phyloP scores from a whole-genome alignment of 2,797 vertebrate genomes.

The Tamandua tetradactyla region DNA sequence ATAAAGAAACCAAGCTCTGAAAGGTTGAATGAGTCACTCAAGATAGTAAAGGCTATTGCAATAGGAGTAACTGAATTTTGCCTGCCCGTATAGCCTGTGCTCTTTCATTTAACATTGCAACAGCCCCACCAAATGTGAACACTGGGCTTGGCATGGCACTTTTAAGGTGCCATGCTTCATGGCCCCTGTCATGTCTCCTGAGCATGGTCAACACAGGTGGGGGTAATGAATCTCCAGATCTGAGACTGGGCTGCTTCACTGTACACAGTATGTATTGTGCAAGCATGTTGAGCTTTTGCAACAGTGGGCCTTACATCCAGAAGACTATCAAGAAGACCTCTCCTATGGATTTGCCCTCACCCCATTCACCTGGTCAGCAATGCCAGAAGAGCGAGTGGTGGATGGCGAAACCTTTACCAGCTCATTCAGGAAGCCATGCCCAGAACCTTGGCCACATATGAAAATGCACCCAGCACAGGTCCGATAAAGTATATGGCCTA shows the following conservation, averaged over 20 bases:
- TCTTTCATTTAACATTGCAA: not conserved
- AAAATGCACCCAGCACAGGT: not conserved
- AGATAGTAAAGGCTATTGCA: not conserved
- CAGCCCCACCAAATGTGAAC: not conserved
- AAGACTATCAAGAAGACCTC: not conserved
- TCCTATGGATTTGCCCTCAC: not conserved
- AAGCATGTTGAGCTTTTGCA: not conserved
- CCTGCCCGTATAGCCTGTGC: not conserved
- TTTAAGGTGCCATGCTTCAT: not conserved
- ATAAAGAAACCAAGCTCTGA: not conserved
- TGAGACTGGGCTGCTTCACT: not conserved
- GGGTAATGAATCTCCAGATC: not conserved
- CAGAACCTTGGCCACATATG: not conserved
- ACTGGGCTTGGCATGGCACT: no score
- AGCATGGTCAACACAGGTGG: not conserved
- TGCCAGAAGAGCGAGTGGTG: not conserved
- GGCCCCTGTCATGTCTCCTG: no score
- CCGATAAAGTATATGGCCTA: not conserved
- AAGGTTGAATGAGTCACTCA: not conserved
- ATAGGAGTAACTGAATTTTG: not conserved
- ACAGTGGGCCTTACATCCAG: not conserved
- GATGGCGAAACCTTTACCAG: no score
- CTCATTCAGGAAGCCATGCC: not conserved
- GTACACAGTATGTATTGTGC: not conserved
- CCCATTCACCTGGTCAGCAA: not conserved